Evolutionary conservation across 30 jellyfish, hydroid and myxozoan species (phyloP), one percentile per base, ranked within the genome.

Genomic region (Turritopsis rubra): DNA sequence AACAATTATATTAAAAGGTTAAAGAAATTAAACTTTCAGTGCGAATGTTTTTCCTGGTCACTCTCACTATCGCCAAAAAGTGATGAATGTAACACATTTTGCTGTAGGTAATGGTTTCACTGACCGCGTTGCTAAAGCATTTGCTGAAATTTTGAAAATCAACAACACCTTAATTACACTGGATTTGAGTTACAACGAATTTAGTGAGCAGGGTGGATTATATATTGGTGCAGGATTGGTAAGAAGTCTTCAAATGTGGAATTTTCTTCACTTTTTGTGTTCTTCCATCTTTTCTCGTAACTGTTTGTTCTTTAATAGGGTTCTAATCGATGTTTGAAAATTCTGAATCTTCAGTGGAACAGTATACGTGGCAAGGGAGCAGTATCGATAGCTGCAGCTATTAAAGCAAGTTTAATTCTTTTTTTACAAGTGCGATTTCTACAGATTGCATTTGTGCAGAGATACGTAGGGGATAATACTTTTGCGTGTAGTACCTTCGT

Each of bases 201-300:
- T 89, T 65, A 90, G 94, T 25, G 96, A 89, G 84, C 75, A 65
- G 1, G 96, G 96, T 5, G 93, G 94, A 30, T 87, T 89, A 18
- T 89, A 54, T 52, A 85, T 89, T 54, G 96, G 96, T 65, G 96
- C 94, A 68, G 96, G 96, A 17, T 41, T 89, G 94, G 96, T 89
- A 53, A 79, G 94, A 31, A 19, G n/a, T n/a, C n/a, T n/a, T 23
- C 8, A 7, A 53, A 22, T 66, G 19, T 22, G 5, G 54, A 27
- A 20, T 18, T 60, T 29, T 75, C 27, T 3, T 66, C 29, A 1
- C 17, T 17, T 66, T 66, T 66, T 8, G 7, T 66, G 5, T 66
- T 1, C 76, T n/a, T 66, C 8, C 8, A 17, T 66, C 76, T 3
- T 9, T n/a, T 66, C 4, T 22, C 27, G 76, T 3, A 66, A 3